Conservation (phyloP, 1,140 invertebrate species). For the Drepana arcuata region DNA sequence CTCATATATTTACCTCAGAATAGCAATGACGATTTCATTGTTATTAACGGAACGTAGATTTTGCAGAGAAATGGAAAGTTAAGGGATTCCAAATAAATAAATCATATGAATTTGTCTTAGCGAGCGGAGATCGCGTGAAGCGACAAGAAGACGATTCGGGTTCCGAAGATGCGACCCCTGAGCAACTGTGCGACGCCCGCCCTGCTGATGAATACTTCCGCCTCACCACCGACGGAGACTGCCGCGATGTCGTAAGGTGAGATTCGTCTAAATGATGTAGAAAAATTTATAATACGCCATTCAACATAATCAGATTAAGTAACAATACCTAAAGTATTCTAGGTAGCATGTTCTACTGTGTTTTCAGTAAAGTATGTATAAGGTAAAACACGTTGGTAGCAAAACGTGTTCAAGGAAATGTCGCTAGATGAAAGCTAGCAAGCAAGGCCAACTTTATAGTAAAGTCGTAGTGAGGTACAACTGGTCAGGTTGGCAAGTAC, state of each 20-base stretch:
- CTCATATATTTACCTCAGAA: conserved; percentile 9
- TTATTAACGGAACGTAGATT: too few species aligned
- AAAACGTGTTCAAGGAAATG: conserved; percentile 12
- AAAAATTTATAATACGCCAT: too few species aligned
- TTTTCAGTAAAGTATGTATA: too few species aligned
- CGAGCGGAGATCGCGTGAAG: conserved; percentile 63
- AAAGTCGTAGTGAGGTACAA: too few species aligned
- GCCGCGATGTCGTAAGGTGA: conserved; percentile 93
- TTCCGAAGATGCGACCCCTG: conserved; percentile 79
- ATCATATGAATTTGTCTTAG: conserved; percentile 16
- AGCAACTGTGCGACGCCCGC: conserved; percentile 88
- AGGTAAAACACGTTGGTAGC: conserved; percentile 15
- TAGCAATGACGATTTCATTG: too few species aligned
- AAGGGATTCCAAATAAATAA: neutral
- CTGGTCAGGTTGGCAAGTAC: too few species aligned
- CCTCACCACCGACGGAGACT: conserved; percentile 86
- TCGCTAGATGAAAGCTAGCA: conserved; percentile 10
- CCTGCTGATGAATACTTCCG: conserved; percentile 93
- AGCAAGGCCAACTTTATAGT: too few species aligned
- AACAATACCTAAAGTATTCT: too few species aligned
- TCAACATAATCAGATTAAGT: too few species aligned
- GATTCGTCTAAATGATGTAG: conserved; percentile 2
- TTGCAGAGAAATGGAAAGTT: too few species aligned
- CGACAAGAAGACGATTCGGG: conserved; percentile 79
- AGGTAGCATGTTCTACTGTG: too few species aligned